A percentile compares a stretch with the other conserved stretches of the same genome.
Conservation (phyloP, 2,888 invertebrate species). For the Mythimna albipuncta region DNA sequence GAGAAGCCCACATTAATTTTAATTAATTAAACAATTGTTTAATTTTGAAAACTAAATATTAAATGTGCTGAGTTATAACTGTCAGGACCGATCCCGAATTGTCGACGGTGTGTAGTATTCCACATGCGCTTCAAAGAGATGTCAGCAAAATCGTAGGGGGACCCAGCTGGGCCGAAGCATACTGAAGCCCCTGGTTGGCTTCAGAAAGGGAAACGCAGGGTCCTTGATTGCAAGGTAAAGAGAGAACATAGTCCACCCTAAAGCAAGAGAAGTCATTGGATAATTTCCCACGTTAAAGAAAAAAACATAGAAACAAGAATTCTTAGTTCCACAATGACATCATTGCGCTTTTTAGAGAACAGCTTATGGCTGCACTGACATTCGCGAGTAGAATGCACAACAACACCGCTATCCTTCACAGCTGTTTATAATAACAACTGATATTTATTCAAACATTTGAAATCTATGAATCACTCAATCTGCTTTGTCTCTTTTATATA, state of each 20-base stretch:
- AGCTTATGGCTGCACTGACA: slow-evolving; percentile 21
- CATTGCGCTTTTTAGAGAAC: slow-evolving; percentile 34
- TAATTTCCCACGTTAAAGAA: neutral
- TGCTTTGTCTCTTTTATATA: slow-evolving; percentile 2
- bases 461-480: slow-evolving; percentile 8
- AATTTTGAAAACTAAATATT: slow-evolving; percentile 3
- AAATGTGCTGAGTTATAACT: neutral
- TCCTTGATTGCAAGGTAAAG: no score
- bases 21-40: neutral
- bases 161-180: no score
- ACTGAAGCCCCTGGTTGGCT: no score
- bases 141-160: no score
- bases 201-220: no score
- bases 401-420: slow-evolving; percentile 40
- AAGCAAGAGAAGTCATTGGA: no score
- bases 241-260: no score
- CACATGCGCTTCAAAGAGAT: no score
- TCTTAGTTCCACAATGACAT: slow-evolving; percentile 42
- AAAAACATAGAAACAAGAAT: slow-evolving; percentile 21
- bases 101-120: no score
- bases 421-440: slow-evolving; percentile 26
- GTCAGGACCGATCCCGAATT: no score
- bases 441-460: slow-evolving; percentile 12
- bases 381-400: slow-evolving; percentile 33
- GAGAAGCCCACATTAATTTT: neutral